phyloP scores from a whole-genome alignment of 2,888 invertebrate genomes.

The Scrobipalpa atriplicella region DNA sequence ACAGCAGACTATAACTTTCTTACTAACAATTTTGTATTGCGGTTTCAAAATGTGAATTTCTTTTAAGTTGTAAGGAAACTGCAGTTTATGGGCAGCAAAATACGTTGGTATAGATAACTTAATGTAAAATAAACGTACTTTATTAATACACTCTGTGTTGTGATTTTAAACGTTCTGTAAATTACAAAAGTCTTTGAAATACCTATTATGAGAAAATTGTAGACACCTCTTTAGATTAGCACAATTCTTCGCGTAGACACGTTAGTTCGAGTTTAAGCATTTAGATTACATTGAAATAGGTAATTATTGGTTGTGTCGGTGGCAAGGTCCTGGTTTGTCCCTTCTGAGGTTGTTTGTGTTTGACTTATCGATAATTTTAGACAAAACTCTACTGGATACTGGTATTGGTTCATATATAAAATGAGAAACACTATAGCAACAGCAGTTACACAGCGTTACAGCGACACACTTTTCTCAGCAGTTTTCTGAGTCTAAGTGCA shows the following conservation, averaged over 20 bases:
- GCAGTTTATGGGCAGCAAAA: too few relatives aligned
- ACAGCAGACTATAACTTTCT: too few relatives aligned
- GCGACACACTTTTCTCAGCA: neutral
- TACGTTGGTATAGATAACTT: too few relatives aligned
- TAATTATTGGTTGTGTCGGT: constrained; percentile 55
- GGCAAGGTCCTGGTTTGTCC: neutral
- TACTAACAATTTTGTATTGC: too few relatives aligned
- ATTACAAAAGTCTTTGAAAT: constrained; percentile 76
- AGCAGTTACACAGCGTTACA: neutral
- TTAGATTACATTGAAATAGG: constrained; percentile 73
- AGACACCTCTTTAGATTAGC: constrained; percentile 81
- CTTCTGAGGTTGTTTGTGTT: neutral
- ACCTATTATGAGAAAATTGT: constrained; percentile 66
- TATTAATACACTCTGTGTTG: constrained; percentile 81
- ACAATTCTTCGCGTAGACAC: constrained; percentile 82
- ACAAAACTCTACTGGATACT: neutral
- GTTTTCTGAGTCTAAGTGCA: too few relatives aligned
- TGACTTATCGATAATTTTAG: too few relatives aligned
- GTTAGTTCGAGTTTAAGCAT: constrained; percentile 76
- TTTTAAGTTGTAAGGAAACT: too few relatives aligned
- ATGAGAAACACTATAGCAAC: neutral
- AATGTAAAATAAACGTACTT: too few relatives aligned
- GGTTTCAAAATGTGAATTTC: too few relatives aligned
- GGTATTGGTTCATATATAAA: neutral
- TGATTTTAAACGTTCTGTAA: constrained; percentile 83